Evolutionary conservation across 2,797 vertebrate genomes (phyloP).

Genomic region (Synaphobranchus kaupii): DNA sequence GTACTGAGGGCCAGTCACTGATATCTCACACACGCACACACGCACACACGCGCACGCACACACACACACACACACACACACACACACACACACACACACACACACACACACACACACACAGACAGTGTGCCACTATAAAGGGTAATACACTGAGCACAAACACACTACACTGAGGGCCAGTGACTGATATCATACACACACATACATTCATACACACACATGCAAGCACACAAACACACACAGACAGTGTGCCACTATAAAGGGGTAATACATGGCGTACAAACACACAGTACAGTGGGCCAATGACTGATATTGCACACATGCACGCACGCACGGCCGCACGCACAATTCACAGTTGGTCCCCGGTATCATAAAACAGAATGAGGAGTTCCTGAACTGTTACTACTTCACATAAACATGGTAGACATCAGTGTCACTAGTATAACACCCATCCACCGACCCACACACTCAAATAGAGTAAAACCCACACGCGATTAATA

Average conservation of each 20-base stretch:
- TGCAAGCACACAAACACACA: constrained; percentile 4
- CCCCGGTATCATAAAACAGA: background rate
- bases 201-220: background rate
- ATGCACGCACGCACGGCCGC: background rate
- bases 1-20: too few relatives aligned
- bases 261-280: too few relatives aligned
- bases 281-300: too few relatives aligned
- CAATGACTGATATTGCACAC: background rate
- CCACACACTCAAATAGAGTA: background rate
- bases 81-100: too few relatives aligned
- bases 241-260: background rate
- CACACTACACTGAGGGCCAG: too few relatives aligned
- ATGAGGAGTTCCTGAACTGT: background rate
- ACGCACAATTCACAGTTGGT: background rate
- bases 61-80: too few relatives aligned
- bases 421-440: background rate
- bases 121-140: too few relatives aligned
- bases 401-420: background rate
- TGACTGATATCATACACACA: too few relatives aligned
- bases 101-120: too few relatives aligned
- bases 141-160: too few relatives aligned
- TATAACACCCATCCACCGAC: background rate
- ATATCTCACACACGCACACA: too few relatives aligned
- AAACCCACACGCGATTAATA: background rate
- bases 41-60: too few relatives aligned